Evolutionary conservation across 1,140 invertebrate genomes (phyloP).

Genomic region (Ostrea denselamellosa): DNA sequence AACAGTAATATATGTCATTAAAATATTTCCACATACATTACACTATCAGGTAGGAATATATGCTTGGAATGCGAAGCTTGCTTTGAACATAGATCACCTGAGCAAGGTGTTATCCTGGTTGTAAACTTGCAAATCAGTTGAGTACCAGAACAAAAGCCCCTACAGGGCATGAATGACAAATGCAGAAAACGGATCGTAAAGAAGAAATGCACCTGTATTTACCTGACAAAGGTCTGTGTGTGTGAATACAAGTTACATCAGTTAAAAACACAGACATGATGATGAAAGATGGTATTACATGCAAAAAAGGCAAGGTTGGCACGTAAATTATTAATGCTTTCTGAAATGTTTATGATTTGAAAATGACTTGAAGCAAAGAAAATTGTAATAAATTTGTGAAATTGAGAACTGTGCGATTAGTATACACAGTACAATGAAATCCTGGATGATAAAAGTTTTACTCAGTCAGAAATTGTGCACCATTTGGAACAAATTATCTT

Average conservation of each 20-base stretch:
- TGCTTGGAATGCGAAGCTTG: background rate
- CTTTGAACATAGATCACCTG: slow-evolving; percentile 3
- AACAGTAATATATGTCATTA: too few relatives aligned
- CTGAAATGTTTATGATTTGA: background rate
- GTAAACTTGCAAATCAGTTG: slow-evolving; percentile 16
- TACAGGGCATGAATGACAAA: background rate
- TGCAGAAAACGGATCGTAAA: background rate
- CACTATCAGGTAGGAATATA: background rate
- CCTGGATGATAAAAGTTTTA: background rate
- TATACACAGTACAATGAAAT: background rate
- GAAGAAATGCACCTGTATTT: background rate
- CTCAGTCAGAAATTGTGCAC: background rate
- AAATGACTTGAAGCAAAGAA: background rate
- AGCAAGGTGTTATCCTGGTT: slow-evolving; percentile 10
- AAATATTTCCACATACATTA: background rate
- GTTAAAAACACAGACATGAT: background rate
- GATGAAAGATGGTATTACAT: background rate
- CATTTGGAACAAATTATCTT: slow-evolving; percentile 34
- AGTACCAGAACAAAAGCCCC: background rate
- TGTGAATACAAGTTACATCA: background rate
- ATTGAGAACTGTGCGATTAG: background rate
- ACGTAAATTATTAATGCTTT: background rate
- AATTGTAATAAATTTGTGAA: background rate
- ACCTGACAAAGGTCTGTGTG: background rate
- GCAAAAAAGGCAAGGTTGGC: background rate